Evolutionary conservation across 2,888 invertebrate genomes (phyloP).

Genomic region (Euclidia mi): DNA sequence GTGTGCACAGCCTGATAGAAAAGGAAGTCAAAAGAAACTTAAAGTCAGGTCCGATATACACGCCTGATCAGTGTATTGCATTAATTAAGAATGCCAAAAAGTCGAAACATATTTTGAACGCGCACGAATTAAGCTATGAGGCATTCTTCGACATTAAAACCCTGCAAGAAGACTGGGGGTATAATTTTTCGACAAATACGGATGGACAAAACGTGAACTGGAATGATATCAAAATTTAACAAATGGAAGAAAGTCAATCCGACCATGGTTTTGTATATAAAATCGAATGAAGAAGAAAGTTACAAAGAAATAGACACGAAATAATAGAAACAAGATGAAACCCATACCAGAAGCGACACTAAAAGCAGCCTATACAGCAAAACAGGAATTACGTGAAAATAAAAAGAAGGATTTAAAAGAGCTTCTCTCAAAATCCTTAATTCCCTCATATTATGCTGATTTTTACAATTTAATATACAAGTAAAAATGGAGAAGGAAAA

Average conservation of each 20-base stretch:
- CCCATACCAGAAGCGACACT: constrained; percentile 6
- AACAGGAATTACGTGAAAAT: constrained; percentile 6
- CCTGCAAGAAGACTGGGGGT: constrained; percentile 16
- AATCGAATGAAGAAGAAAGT: constrained; percentile 11
- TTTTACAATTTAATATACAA: too few relatives aligned
- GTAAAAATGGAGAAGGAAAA: too few relatives aligned
- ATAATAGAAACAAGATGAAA: constrained; percentile 20
- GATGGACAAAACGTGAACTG: constrained; percentile 7
- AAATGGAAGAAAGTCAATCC: too few relatives aligned
- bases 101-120: constrained; percentile 6
- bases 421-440: not conserved
- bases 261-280: constrained; percentile 5
- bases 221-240: constrained; percentile 1
- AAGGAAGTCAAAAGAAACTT: constrained; percentile 39
- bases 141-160: constrained; percentile 5
- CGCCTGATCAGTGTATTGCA: constrained; percentile 32
- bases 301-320: constrained; percentile 13
- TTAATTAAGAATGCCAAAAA: constrained; percentile 34
- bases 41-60: constrained; percentile 27
- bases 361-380: constrained; percentile 10
- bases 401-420: not conserved
- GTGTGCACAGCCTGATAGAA: constrained; percentile 39
- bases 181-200: constrained; percentile 11
- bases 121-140: constrained; percentile 11
- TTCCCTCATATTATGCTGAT: too few relatives aligned